Evolutionary conservation across 2,797 vertebrate genomes (phyloP).

Genomic region (Loris lydekkerianus): DNA sequence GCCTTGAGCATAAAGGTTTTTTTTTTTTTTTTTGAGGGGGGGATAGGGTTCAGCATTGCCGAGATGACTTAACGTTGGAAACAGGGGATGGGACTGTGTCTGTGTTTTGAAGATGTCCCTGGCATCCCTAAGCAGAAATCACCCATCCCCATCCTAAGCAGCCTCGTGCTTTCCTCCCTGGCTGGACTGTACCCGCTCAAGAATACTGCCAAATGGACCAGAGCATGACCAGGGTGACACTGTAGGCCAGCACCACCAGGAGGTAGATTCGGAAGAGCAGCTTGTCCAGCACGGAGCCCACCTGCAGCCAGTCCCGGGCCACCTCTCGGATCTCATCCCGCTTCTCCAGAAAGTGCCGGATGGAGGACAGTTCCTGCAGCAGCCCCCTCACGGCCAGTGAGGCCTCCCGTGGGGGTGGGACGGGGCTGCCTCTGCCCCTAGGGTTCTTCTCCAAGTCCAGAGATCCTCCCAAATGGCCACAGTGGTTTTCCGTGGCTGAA

Average conservation of each 20-base stretch:
- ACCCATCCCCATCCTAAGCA: too few relatives aligned
- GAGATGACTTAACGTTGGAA: not conserved
- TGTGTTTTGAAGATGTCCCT: not conserved
- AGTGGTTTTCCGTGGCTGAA: slow-evolving; percentile 91
- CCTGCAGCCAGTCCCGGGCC: slow-evolving; percentile 96
- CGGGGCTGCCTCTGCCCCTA: slow-evolving; percentile 62
- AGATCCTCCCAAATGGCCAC: slow-evolving; percentile 84
- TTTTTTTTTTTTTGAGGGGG: too few relatives aligned
- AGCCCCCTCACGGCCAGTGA: slow-evolving; percentile 88
- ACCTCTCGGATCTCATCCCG: slow-evolving; percentile 92
- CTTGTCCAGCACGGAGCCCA: slow-evolving; percentile 95
- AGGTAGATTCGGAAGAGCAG: slow-evolving; percentile 96
- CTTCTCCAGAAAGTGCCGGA: slow-evolving; percentile 94
- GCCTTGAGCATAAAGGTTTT: not conserved
- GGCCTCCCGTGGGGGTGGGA: slow-evolving; percentile 84
- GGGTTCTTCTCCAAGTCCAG: slow-evolving; percentile 83
- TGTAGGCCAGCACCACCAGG: slow-evolving; percentile 93
- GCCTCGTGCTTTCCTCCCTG: fast-evolving
- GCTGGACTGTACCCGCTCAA: slow-evolving; percentile 7
- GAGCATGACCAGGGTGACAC: slow-evolving; percentile 93
- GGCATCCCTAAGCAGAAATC: not conserved
- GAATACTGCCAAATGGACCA: slow-evolving; percentile 97
- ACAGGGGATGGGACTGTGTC: not conserved
- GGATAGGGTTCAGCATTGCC: not conserved
- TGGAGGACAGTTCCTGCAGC: slow-evolving; percentile 93